These are phyloP conservation scores for Auanema sp. DNA, from an alignment of 2,888 invertebrate genomes.

Conservation along the genomic window DNA sequence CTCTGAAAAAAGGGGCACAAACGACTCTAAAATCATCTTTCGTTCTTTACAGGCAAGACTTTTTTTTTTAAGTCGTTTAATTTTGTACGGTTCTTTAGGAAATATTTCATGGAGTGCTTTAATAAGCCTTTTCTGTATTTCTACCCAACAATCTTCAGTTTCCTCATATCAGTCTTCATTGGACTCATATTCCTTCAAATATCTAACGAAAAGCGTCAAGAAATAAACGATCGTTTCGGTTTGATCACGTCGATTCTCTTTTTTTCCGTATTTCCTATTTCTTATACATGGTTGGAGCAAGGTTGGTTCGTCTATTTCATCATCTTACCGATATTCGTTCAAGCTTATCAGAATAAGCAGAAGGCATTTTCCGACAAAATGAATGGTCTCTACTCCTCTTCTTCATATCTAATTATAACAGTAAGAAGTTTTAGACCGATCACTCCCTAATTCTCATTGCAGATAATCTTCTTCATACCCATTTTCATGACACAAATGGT, in stretches of 20 bases:
- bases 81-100: constrained; percentile 2
- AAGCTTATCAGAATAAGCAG: background rate
- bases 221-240: constrained; percentile 73
- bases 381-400: too few species aligned
- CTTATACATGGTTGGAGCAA: constrained; percentile 71
- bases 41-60: constrained; percentile 7
- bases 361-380: too few species aligned
- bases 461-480: background rate
- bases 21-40: constrained; percentile 4
- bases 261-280: constrained; percentile 78
- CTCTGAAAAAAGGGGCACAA: background rate
- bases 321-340: background rate
- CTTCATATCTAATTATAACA: too few species aligned
- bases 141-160: background rate
- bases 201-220: constrained; percentile 31
- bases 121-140: constrained; percentile 1
- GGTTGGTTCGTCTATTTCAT: constrained; percentile 21
- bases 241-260: constrained; percentile 83
- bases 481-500: background rate
- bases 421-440: background rate
- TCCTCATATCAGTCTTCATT: constrained; percentile 76
- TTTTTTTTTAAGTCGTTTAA: background rate
- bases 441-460: background rate
- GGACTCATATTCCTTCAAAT: constrained; percentile 67
- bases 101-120: constrained; percentile 4